These are phyloP conservation scores for Athene noctua DNA, from an alignment of 2,113 vertebrate species.

Conservation along the genomic window DNA sequence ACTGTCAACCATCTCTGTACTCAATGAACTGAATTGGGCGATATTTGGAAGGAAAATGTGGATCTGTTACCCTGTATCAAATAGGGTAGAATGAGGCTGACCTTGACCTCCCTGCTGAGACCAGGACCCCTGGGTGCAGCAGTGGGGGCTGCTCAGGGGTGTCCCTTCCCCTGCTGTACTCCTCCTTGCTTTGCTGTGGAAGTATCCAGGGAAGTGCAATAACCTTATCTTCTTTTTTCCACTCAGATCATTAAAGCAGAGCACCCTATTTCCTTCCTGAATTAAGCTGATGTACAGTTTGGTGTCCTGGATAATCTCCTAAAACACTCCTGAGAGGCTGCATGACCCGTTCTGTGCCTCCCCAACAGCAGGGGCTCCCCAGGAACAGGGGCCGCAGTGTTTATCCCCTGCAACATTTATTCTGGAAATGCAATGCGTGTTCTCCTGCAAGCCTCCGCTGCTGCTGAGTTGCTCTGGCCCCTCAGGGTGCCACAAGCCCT, in stretches of 20 bases:
- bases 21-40: background rate
- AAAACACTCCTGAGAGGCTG: background rate
- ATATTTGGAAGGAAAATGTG: accelerated
- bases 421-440: background rate
- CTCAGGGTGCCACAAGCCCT: background rate
- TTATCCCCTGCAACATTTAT: background rate
- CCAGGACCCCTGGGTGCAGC: background rate
- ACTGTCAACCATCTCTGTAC: background rate
- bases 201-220: background rate
- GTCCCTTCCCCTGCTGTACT: background rate
- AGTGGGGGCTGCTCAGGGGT: background rate
- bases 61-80: background rate
- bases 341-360: background rate
- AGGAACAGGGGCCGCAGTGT: background rate
- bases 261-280: background rate
- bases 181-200: background rate
- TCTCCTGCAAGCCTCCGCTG: background rate
- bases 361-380: background rate
- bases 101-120: background rate
- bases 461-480: background rate
- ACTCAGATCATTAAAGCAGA: background rate
- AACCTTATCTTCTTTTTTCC: background rate
- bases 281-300: background rate
- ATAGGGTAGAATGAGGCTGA: background rate
- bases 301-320: background rate